A percentile compares a stretch with the other conserved stretches of the same genome.
These are phyloP conservation scores for Drosophila dives DNA, from an alignment of 2,888 invertebrate genomes.

Conservation along the genomic window DNA sequence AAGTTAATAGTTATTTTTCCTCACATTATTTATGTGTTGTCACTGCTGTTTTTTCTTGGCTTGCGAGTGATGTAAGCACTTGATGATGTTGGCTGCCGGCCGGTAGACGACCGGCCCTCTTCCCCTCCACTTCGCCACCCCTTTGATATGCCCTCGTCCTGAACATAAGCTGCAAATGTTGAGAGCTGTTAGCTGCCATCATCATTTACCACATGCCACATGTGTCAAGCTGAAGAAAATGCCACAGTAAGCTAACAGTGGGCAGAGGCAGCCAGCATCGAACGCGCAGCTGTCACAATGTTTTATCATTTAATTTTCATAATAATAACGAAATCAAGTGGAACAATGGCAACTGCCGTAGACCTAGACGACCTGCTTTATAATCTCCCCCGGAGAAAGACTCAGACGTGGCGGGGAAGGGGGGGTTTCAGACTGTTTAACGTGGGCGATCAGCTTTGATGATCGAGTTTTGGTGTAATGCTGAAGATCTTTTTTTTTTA, in stretches of 20 bases:
- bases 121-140: too few relatives aligned
- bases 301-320: constrained; percentile 81
- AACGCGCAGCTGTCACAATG: constrained; percentile 76
- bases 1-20: constrained; percentile 28
- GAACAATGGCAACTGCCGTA: constrained; percentile 41
- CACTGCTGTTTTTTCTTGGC: constrained; percentile 30
- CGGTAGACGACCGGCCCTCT: not conserved
- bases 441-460: constrained; percentile 65
- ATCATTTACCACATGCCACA: constrained; percentile 69
- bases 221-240: constrained; percentile 59
- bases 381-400: constrained; percentile 22
- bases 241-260: constrained; percentile 59
- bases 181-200: constrained; percentile 70
- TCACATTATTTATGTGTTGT: constrained; percentile 62
- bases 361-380: constrained; percentile 12
- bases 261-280: constrained; percentile 31
- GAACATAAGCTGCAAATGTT: constrained; percentile 37
- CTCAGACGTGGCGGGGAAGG: not conserved
- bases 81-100: constrained; percentile 4
- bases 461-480: constrained; percentile 32
- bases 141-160: not conserved
- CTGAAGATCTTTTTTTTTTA: constrained; percentile 15
- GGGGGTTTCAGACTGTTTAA: constrained; percentile 1
- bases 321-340: constrained; percentile 79
- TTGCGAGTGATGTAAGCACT: constrained; percentile 33